Evolutionary conservation across 2,113 vertebrate species (phyloP), one percentile per base, ranked within the genome.

Genomic region (Chiloscyllium plagiosum): DNA sequence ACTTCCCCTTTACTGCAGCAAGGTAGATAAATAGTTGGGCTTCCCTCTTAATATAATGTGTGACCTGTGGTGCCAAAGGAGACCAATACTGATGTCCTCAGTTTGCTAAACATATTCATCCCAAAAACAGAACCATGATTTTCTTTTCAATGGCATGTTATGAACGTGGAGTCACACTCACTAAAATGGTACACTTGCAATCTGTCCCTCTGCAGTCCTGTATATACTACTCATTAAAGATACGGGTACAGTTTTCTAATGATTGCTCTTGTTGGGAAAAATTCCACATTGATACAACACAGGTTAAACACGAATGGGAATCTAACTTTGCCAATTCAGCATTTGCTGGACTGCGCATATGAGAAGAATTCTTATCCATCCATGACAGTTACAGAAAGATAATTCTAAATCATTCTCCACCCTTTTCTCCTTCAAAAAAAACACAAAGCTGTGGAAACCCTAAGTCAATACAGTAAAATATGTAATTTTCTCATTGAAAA

Each of bases 401-500:
- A 61, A 90, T 65, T 33, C 29, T 19, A n/a, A 90, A 90, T 65
- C 13, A 65, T 90, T 90, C 33, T 56, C 56, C 56, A 33, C 6
- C 56, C 65, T n/a, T 90, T 65, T 65, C 56, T 90, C 52, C 89
- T 66, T 19, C 5, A 92, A 66, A 42, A 76, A 61, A 61, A 20
- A 19, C 89, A 93, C 17, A 65, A 56, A 90, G n/a, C 65, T 93
- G 15, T 37, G 66, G 65, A n/a, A 93, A 68, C 12, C 42, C 26
- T 20, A 33, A 93, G 89, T 93, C 89, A 93, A 93, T 37, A 33
- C 19, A 22, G 33, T 65, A 66, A 93, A 93, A n/a, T n/a, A 68
- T 93, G n/a, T 66, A 93, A 93, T 93, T 93, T 93, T 66, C 61
- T 61, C n/a, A 68, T 37, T 93, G 61, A 93, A 93, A 66, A 37